Percentiles rank a stretch among this genome's conserved stretches.
Conservation (phyloP, 37 sponge, comb jelly and placozoan genomes). For the Amphimedon queenslandica region DNA sequence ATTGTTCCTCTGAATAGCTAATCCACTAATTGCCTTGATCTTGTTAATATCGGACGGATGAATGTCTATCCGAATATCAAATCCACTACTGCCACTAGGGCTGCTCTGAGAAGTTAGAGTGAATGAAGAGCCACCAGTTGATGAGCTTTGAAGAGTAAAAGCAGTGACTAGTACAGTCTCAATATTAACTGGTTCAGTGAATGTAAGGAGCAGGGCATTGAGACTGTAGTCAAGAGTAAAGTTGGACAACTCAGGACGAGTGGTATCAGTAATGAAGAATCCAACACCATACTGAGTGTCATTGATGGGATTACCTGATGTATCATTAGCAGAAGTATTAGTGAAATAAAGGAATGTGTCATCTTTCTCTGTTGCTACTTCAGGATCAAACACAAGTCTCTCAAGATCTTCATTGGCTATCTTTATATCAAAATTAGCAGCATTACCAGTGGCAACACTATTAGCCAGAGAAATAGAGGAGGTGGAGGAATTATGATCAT, state of each 20-base stretch:
- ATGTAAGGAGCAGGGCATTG: slow-evolving; percentile 44
- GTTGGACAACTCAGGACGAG: slow-evolving; percentile 42
- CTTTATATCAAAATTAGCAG: slow-evolving; percentile 16
- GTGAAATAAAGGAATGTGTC: slow-evolving; percentile 63
- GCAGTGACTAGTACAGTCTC: slow-evolving; percentile 40
- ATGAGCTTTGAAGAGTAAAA: slow-evolving; percentile 43
- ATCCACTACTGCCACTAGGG: slow-evolving; percentile 1
- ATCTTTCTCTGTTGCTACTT: slow-evolving; percentile 21
- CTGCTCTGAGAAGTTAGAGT: slow-evolving; percentile 38
- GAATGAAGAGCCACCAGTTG: slow-evolving; percentile 17
- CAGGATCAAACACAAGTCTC: slow-evolving; percentile 27
- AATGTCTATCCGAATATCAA: slow-evolving; percentile 26
- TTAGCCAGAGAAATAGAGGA: slow-evolving; percentile 20
- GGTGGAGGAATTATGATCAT: neutral
- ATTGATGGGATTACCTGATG: slow-evolving; percentile 60
- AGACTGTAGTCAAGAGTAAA: slow-evolving; percentile 55
- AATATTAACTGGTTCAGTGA: slow-evolving; percentile 65
- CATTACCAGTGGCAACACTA: slow-evolving; percentile 20
- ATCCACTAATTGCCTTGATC: slow-evolving; percentile 32
- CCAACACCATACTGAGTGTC: slow-evolving; percentile 5
- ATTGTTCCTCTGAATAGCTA: slow-evolving; percentile 43
- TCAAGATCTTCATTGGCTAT: slow-evolving; percentile 48
- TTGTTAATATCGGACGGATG: slow-evolving; percentile 51
- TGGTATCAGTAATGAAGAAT: slow-evolving; percentile 51
- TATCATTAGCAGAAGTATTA: slow-evolving; percentile 50